phyloP scores from a whole-genome alignment of 2,797 vertebrate genomes.

The Anolis apletophallus region DNA sequence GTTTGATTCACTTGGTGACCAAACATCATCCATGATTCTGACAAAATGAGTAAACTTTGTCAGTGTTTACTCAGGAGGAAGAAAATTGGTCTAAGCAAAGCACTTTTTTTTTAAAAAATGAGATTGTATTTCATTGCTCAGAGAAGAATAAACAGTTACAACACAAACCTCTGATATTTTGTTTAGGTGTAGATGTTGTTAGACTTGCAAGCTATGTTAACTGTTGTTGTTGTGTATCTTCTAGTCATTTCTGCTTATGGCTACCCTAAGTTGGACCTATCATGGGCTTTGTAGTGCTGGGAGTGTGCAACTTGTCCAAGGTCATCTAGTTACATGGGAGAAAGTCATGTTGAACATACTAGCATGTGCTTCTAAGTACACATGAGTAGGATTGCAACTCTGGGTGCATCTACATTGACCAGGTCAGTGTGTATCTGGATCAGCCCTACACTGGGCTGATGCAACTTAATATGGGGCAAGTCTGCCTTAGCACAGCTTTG shows the following conservation, averaged over 20 bases:
- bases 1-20: constrained; percentile 13
- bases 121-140: background rate
- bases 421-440: too few relatives aligned
- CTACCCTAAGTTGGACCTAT: too few relatives aligned
- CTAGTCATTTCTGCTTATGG: too few relatives aligned
- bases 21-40: constrained; percentile 15
- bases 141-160: background rate
- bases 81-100: constrained; percentile 7
- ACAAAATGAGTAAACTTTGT: constrained; percentile 35
- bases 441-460: too few relatives aligned
- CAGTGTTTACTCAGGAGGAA: constrained; percentile 35
- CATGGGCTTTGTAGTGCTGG: too few relatives aligned
- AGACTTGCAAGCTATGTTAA: background rate
- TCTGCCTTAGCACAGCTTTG: too few relatives aligned
- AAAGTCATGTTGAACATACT: background rate
- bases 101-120: background rate
- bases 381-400: background rate
- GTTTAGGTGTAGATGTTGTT: background rate
- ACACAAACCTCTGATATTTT: background rate
- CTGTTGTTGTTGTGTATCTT: too few relatives aligned
- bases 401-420: too few relatives aligned
- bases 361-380: background rate
- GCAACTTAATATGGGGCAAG: too few relatives aligned
- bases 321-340: background rate
- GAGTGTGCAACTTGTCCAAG: too few relatives aligned